These are phyloP conservation scores for Psettodes erumei DNA, from an alignment of 2,113 vertebrate species.

Conservation along the genomic window DNA sequence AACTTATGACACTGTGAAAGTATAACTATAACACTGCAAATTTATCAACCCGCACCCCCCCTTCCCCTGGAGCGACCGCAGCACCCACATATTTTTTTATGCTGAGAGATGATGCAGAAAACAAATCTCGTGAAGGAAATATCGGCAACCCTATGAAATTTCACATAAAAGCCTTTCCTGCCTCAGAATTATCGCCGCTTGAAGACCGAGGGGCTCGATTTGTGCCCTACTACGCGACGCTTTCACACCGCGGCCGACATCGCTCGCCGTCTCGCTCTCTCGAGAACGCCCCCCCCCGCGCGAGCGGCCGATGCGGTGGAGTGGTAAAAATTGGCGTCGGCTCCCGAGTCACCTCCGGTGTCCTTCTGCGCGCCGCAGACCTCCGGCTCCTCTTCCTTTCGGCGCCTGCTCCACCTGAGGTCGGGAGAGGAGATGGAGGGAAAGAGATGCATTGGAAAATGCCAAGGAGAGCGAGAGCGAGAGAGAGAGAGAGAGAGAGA, in stretches of 20 bases:
- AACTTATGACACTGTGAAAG: slow-evolving; percentile 31
- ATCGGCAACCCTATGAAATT: background rate
- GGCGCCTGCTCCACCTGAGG: slow-evolving; percentile 35
- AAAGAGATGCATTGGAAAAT: slow-evolving; percentile 26
- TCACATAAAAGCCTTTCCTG: background rate
- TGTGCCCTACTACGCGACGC: too few species aligned
- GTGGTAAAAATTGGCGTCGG: too few species aligned
- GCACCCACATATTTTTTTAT: background rate
- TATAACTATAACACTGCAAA: slow-evolving; percentile 33
- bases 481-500: slow-evolving; percentile 28
- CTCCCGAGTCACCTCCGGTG: slow-evolving; percentile 34
- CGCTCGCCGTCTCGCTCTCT: background rate
- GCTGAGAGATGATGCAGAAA: slow-evolving; percentile 5
- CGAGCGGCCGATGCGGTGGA: too few species aligned
- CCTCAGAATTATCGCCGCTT: slow-evolving; percentile 13
- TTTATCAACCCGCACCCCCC: slow-evolving; percentile 21
- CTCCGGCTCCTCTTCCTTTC: slow-evolving; percentile 34
- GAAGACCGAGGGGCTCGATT: background rate
- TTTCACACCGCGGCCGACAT: background rate
- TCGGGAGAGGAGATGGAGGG: slow-evolving; percentile 50
- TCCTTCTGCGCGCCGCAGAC: slow-evolving; percentile 44
- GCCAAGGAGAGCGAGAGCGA: slow-evolving; percentile 35
- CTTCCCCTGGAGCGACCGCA: background rate
- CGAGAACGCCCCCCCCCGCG: background rate
- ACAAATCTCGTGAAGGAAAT: slow-evolving; percentile 19